Percentiles rank a stretch among this genome's conserved stretches.
phyloP scores from a whole-genome alignment of 2,888 invertebrate genomes.

The Monopis laevigella region DNA sequence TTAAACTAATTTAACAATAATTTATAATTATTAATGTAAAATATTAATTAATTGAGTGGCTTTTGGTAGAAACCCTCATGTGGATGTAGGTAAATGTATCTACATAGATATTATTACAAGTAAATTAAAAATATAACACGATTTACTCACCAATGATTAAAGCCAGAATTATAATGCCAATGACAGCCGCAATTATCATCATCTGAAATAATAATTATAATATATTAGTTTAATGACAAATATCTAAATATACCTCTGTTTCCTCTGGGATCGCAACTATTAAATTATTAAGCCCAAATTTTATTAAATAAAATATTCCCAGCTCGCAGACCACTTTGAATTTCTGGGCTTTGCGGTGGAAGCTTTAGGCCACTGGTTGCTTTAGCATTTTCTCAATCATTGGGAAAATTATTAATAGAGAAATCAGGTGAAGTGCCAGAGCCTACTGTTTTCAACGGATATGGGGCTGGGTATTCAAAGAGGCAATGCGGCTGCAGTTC shows the following conservation, averaged over 20 bases:
- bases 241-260: neutral
- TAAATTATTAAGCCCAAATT: no score
- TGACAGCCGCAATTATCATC: constrained; percentile 92
- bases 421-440: no score
- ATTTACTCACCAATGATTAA: constrained; percentile 86
- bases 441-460: no score
- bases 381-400: no score
- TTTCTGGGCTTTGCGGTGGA: no score
- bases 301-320: no score
- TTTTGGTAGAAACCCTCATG: neutral
- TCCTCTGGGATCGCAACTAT: neutral
- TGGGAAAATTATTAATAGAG: no score
- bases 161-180: constrained; percentile 83
- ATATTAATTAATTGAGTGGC: constrained; percentile 1
- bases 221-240: neutral
- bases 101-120: neutral
- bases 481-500: no score
- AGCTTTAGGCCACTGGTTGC: no score
- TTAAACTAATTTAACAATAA: no score
- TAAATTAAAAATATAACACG: neutral
- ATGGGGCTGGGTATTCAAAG: no score
- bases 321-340: no score
- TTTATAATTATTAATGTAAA: neutral
- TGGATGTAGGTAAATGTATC: neutral
- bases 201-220: constrained; percentile 61